Conservation (phyloP, 1,140 invertebrate species). For the Drosophila nigrodunni region DNA sequence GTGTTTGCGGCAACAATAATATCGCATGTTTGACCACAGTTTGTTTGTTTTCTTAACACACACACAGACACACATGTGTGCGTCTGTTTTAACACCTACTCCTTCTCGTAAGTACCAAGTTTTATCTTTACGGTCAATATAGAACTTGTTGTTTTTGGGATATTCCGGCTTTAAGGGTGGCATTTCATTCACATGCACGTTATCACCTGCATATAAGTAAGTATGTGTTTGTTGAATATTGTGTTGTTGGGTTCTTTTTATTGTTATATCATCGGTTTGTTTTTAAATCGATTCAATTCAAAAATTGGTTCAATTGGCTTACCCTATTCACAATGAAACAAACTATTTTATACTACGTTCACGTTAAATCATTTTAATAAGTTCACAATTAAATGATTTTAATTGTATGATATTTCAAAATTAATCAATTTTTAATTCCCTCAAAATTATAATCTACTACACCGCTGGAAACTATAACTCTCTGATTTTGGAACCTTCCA, state of each 20-base stretch:
- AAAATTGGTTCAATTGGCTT: no score
- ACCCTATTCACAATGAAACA: no score
- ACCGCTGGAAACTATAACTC: no score
- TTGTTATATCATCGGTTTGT: not conserved
- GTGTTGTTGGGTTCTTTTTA: not conserved
- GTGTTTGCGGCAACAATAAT: constrained; percentile 30
- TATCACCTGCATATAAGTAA: not conserved
- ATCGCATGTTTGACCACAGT: constrained; percentile 61
- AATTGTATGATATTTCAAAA: no score
- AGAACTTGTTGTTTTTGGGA: constrained; percentile 30
- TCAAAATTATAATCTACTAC: no score
- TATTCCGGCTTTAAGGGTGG: constrained; percentile 48
- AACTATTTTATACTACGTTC: no score
- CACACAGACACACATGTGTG: constrained; percentile 14
- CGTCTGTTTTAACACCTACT: constrained; percentile 73
- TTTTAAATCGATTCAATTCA: no score
- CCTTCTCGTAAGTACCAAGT: constrained; percentile 54
- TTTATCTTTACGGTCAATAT: constrained; percentile 80
- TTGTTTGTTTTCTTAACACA: constrained; percentile 37
- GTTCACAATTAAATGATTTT: no score
- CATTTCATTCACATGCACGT: constrained; percentile 29
- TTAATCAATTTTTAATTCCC: no score
- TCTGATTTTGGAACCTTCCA: no score
- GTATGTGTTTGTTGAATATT: constrained; percentile 30
- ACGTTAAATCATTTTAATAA: no score